These are phyloP conservation scores for Lacanobia oleracea DNA, from an alignment of 2,888 invertebrate species.

Conservation along the genomic window DNA sequence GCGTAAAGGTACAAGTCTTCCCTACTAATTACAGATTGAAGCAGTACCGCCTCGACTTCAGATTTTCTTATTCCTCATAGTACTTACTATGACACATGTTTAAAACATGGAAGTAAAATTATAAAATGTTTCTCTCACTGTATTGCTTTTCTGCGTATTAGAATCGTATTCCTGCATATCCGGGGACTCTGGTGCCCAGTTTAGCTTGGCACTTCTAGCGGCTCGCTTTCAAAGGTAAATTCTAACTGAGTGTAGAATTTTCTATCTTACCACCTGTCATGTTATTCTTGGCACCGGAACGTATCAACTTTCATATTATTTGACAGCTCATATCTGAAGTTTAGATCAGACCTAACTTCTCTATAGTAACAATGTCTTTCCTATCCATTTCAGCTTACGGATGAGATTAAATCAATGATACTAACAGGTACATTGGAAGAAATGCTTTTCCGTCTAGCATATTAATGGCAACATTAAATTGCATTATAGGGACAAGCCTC, in stretches of 20 bases:
- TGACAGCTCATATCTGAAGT: constrained; percentile 54
- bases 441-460: constrained; percentile 41
- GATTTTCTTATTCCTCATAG: background rate
- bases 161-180: constrained; percentile 1
- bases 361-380: constrained; percentile 42
- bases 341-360: constrained; percentile 50
- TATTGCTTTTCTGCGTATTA: background rate
- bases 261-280: constrained; percentile 25
- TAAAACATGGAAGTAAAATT: constrained; percentile 1
- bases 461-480: constrained; percentile 42
- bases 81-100: constrained; percentile 9
- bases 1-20: background rate
- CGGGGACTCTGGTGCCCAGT: background rate
- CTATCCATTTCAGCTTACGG: constrained; percentile 62
- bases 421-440: constrained; percentile 23
- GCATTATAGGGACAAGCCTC: constrained; percentile 25
- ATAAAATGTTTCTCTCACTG: background rate
- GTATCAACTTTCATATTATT: constrained; percentile 50
- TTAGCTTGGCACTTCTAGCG: constrained; percentile 21
- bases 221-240: constrained; percentile 34
- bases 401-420: constrained; percentile 60
- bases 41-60: background rate
- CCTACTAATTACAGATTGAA: constrained; percentile 3
- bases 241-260: constrained; percentile 25
- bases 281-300: constrained; percentile 33